A percentile compares a stretch with the other conserved stretches of the same genome.
Evolutionary conservation across 1,140 invertebrate species (phyloP).

Genomic region (Zaprionus taronus): DNA sequence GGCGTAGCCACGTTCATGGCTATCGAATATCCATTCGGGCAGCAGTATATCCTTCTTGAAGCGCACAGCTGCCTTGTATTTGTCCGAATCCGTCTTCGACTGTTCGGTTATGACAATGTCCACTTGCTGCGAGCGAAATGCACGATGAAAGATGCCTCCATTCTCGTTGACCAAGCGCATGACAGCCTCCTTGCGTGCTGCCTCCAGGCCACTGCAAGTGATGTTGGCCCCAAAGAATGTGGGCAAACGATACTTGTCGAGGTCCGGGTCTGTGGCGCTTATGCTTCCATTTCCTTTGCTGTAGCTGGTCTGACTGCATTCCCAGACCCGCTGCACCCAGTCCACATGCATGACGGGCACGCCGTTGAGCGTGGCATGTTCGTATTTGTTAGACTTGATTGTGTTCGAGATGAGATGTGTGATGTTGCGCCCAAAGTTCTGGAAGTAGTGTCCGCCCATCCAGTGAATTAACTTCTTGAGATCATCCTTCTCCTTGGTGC

Average conservation of each 20-base stretch:
- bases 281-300: slow-evolving; percentile 85
- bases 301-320: slow-evolving; percentile 85
- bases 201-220: slow-evolving; percentile 90
- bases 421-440: slow-evolving; percentile 88
- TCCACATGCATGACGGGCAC: slow-evolving; percentile 91
- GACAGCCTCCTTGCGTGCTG: slow-evolving; percentile 88
- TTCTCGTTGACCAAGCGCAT: slow-evolving; percentile 89
- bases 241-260: slow-evolving; percentile 89
- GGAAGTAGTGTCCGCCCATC: slow-evolving; percentile 93
- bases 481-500: slow-evolving; percentile 87
- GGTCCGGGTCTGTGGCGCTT: slow-evolving; percentile 87
- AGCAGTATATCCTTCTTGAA: slow-evolving; percentile 90
- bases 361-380: slow-evolving; percentile 89
- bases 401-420: slow-evolving; percentile 93
- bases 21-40: slow-evolving; percentile 92
- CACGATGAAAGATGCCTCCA: slow-evolving; percentile 87
- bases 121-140: slow-evolving; percentile 85
- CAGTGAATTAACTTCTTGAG: slow-evolving; percentile 89
- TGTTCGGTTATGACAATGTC: slow-evolving; percentile 83
- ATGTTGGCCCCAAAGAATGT: slow-evolving; percentile 92
- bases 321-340: slow-evolving; percentile 93
- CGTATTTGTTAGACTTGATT: slow-evolving; percentile 90
- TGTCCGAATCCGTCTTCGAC: slow-evolving; percentile 89
- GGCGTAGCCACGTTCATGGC: slow-evolving; percentile 89
- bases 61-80: slow-evolving; percentile 91